phyloP scores from a whole-genome alignment of 2,888 invertebrate genomes.

The Drosophila buzzatii region DNA sequence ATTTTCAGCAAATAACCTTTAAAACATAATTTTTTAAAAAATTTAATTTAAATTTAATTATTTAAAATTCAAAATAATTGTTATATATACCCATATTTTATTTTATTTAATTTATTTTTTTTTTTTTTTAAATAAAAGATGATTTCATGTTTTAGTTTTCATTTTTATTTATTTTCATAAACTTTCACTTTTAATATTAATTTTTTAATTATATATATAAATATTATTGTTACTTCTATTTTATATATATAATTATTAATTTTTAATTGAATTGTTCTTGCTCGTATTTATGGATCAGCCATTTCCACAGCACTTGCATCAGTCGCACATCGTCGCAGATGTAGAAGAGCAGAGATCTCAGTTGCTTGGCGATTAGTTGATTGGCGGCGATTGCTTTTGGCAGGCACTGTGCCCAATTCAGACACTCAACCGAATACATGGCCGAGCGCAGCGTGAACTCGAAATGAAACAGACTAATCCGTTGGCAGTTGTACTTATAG shows the following conservation, averaged over 20 bases:
- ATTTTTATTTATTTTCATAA: background rate
- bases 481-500: slow-evolving; percentile 36
- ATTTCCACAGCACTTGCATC: slow-evolving; percentile 44
- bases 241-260: too few relatives aligned
- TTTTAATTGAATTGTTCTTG: background rate
- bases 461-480: background rate
- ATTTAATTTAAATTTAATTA: too few relatives aligned
- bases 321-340: slow-evolving; percentile 49
- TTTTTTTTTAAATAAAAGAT: too few relatives aligned
- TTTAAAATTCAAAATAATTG: too few relatives aligned
- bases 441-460: background rate
- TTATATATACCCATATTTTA: too few relatives aligned
- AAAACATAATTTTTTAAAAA: too few relatives aligned
- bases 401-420: slow-evolving; percentile 17
- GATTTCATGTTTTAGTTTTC: too few relatives aligned
- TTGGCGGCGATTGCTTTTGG: slow-evolving; percentile 29
- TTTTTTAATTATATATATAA: too few relatives aligned
- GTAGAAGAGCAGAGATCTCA: slow-evolving; percentile 33
- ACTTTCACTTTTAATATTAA: background rate
- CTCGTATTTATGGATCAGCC: slow-evolving; percentile 33
- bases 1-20: too few relatives aligned
- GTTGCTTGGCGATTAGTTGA: slow-evolving; percentile 38
- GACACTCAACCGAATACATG: slow-evolving; percentile 28
- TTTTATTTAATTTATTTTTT: too few relatives aligned
- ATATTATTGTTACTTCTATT: too few relatives aligned